Percentiles rank a stretch among this genome's conserved stretches.
Conservation (phyloP, 2,888 invertebrate genomes). For the Tinea semifulvella region DNA sequence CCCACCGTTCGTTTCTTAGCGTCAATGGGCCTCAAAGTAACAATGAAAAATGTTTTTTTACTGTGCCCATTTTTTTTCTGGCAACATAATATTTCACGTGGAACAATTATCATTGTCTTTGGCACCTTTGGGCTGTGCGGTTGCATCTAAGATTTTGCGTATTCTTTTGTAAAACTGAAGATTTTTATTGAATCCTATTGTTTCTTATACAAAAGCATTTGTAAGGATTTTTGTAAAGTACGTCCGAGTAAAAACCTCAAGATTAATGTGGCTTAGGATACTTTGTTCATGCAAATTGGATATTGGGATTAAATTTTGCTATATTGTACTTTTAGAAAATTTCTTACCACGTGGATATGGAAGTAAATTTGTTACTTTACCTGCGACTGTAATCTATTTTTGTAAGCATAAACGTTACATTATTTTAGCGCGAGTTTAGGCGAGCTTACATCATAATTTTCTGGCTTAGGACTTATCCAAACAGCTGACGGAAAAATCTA, state of each 20-base stretch:
- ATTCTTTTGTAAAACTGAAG: slow-evolving; percentile 21
- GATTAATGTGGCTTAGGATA: background rate
- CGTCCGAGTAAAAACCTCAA: background rate
- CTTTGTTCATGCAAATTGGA: slow-evolving; percentile 11
- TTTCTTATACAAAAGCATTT: slow-evolving; percentile 21
- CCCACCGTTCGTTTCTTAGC: slow-evolving; percentile 44
- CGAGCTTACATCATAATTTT: too few relatives aligned
- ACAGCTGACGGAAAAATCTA: too few relatives aligned
- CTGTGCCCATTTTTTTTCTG: slow-evolving; percentile 46
- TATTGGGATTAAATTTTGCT: slow-evolving; percentile 10
- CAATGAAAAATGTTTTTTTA: slow-evolving; percentile 59
- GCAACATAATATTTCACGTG: slow-evolving; percentile 63
- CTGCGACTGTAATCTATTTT: too few relatives aligned
- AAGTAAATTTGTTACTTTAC: too few relatives aligned
- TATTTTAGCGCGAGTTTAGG: too few relatives aligned
- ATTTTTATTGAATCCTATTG: slow-evolving; percentile 27
- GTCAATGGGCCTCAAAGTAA: slow-evolving; percentile 48
- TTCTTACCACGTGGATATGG: too few relatives aligned
- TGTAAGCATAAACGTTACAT: too few relatives aligned
- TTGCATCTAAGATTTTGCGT: slow-evolving; percentile 32
- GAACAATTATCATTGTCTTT: slow-evolving; percentile 67
- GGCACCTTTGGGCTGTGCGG: slow-evolving; percentile 50
- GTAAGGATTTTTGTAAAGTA: slow-evolving; percentile 10
- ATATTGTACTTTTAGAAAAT: too few relatives aligned
- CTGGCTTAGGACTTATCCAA: too few relatives aligned